Conservation (phyloP, 2,888 invertebrate genomes). For the Syrphus vitripennis region DNA sequence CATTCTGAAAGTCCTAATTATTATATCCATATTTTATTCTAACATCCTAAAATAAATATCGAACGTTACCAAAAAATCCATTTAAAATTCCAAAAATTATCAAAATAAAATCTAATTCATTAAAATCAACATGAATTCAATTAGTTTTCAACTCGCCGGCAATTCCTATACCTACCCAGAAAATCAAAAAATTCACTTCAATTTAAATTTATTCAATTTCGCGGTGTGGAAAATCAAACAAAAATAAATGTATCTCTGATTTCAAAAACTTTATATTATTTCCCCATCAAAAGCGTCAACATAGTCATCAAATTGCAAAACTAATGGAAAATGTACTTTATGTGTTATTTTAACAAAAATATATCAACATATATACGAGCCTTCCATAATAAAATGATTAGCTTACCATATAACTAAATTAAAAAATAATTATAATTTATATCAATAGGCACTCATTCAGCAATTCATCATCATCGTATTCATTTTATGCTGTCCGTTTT, state of each 20-base stretch:
- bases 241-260: not conserved
- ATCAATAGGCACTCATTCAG: not conserved
- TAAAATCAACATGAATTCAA: slow-evolving; percentile 42
- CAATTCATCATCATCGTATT: slow-evolving; percentile 3
- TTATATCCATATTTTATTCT: too few species aligned
- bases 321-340: slow-evolving; percentile 18
- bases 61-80: not conserved
- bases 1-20: too few species aligned
- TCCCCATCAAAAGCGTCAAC: slow-evolving; percentile 5
- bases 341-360: not conserved
- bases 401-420: not conserved
- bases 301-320: slow-evolving; percentile 36
- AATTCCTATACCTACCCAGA: slow-evolving; percentile 14
- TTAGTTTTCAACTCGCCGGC: slow-evolving; percentile 62
- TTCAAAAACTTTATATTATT: not conserved
- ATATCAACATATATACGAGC: not conserved
- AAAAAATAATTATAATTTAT: slow-evolving; percentile 9
- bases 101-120: slow-evolving; percentile 44
- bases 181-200: slow-evolving; percentile 35
- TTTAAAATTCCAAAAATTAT: slow-evolving; percentile 24
- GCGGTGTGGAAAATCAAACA: not conserved
- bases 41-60: not conserved
- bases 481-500: not conserved
- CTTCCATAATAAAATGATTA: slow-evolving; percentile 13
- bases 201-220: not conserved